phyloP scores from a whole-genome alignment of 2,888 invertebrate species.

The Trichogramma dendrolimi region DNA sequence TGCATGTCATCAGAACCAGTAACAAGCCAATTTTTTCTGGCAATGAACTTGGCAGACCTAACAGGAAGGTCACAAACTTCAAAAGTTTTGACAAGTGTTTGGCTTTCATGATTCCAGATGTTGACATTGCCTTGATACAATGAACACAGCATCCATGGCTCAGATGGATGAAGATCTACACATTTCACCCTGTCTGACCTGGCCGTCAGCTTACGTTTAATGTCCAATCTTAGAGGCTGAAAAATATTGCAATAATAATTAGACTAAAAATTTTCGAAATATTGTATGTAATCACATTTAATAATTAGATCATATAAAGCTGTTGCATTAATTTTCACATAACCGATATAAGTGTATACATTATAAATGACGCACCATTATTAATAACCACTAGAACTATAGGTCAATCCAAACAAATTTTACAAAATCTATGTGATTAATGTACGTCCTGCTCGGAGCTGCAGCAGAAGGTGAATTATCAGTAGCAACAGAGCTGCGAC shows the following conservation, averaged over 20 bases:
- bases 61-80: constrained; percentile 97
- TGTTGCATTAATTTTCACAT: too few species aligned
- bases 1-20: constrained; percentile 97
- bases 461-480: constrained; percentile 20
- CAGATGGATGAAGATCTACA: constrained; percentile 94
- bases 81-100: constrained; percentile 81
- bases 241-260: constrained; percentile 4
- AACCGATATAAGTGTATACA: too few species aligned
- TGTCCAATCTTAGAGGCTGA: constrained; percentile 93
- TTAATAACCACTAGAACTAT: not conserved
- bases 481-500: not conserved
- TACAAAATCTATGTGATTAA: not conserved
- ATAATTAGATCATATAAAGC: too few species aligned
- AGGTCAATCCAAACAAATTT: not conserved
- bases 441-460: not conserved
- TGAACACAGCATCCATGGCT: constrained; percentile 94
- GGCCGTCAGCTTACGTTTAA: constrained; percentile 95
- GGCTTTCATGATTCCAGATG: constrained; percentile 98
- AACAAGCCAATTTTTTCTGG: constrained; percentile 97
- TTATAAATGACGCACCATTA: not conserved
- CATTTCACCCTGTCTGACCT: constrained; percentile 98
- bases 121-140: constrained; percentile 99
- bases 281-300: not conserved
- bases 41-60: constrained; percentile 90
- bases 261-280: constrained; percentile 8